phyloP scores from a whole-genome alignment of 2,888 invertebrate species.

The Erebia ligea region DNA sequence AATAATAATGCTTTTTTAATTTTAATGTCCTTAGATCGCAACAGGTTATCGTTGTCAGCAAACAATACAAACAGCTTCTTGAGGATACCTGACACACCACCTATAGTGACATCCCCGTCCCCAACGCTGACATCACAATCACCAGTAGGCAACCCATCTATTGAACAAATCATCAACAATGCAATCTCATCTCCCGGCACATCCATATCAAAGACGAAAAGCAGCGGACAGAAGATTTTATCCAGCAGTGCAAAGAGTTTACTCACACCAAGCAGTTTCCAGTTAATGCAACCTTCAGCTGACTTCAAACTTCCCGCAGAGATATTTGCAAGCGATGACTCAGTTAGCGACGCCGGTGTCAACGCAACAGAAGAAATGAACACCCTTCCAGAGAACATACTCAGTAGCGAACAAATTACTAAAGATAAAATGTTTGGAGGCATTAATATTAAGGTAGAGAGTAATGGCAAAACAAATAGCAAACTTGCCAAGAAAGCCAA shows the following conservation, averaged over 20 bases:
- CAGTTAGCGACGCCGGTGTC: constrained; percentile 68
- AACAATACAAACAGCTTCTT: constrained; percentile 48
- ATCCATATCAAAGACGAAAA: constrained; percentile 53
- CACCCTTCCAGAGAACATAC: constrained; percentile 56
- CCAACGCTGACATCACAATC: constrained; percentile 53
- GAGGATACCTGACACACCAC: constrained; percentile 49
- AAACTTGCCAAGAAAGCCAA: constrained; percentile 59
- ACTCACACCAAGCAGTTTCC: constrained; percentile 59
- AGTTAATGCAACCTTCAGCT: constrained; percentile 65
- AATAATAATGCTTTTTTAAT: neutral
- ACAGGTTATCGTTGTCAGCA: constrained; percentile 55
- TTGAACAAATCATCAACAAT: constrained; percentile 52
- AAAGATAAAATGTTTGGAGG: constrained; percentile 77
- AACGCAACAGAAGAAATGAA: constrained; percentile 57
- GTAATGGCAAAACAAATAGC: constrained; percentile 44
- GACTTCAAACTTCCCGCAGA: constrained; percentile 76
- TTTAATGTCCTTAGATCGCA: constrained; percentile 53
- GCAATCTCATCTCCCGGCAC: constrained; percentile 53
- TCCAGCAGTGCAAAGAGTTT: constrained; percentile 51
- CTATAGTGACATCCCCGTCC: constrained; percentile 60
- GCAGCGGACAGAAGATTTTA: constrained; percentile 45
- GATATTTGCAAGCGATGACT: constrained; percentile 80
- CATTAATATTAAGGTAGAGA: constrained; percentile 70
- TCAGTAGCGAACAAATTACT: constrained; percentile 48
- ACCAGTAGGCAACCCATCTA: constrained; percentile 47